These are phyloP conservation scores for Gambelia wislizenii DNA, from an alignment of 2,797 vertebrate genomes.

Conservation along the genomic window DNA sequence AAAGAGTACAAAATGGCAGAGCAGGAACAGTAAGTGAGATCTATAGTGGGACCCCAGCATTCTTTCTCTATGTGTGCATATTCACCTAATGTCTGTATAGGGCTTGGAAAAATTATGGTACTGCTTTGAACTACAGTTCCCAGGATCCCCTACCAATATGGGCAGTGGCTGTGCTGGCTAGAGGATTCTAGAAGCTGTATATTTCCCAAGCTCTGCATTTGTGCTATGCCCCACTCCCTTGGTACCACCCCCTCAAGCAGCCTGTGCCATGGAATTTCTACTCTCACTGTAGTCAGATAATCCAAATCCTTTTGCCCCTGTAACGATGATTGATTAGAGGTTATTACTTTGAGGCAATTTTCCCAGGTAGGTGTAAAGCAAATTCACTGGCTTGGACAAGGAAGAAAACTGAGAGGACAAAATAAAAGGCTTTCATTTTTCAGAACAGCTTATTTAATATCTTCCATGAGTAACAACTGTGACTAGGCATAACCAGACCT, in stretches of 20 bases:
- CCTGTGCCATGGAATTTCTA: background rate
- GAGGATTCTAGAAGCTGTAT: no score
- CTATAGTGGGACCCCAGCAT: background rate
- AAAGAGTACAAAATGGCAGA: background rate
- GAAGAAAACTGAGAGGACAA: conserved; percentile 12
- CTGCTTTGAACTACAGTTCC: no score
- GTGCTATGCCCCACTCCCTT: background rate
- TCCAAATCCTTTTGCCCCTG: background rate
- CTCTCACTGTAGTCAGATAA: background rate
- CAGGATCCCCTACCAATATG: no score
- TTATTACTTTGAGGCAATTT: background rate
- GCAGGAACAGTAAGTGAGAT: background rate
- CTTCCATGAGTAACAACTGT: conserved; percentile 14
- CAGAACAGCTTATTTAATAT: conserved; percentile 40
- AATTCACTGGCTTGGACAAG: background rate
- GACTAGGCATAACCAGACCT: background rate
- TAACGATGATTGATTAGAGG: no score
- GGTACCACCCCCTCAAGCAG: no score
- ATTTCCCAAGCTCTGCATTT: no score
- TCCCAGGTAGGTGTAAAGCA: background rate
- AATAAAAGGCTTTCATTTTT: conserved; percentile 35
- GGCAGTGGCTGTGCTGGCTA: no score
- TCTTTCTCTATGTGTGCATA: no score
- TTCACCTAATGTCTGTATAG: no score
- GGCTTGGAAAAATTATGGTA: no score